These are phyloP conservation scores for Oedothorax gibbosus DNA, from an alignment of 1,140 invertebrate species.

Conservation along the genomic window DNA sequence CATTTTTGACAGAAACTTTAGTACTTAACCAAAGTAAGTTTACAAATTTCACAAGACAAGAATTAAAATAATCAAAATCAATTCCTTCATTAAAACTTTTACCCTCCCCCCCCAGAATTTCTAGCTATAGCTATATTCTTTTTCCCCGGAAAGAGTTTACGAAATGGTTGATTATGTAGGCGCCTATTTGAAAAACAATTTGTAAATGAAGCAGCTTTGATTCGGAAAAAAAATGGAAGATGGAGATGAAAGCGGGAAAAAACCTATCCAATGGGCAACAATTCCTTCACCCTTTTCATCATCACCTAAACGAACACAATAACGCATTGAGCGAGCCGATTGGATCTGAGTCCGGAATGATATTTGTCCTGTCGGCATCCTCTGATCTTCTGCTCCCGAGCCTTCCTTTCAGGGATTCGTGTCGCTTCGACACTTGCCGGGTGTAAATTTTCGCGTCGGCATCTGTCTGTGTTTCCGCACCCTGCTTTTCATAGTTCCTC, in stretches of 20 bases:
- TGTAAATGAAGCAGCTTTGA: constrained; percentile 12
- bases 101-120: no score
- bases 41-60: no score
- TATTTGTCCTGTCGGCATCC: constrained; percentile 51
- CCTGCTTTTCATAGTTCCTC: constrained; percentile 48
- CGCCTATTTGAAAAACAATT: constrained; percentile 43
- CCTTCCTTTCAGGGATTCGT: constrained; percentile 20
- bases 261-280: constrained; percentile 22
- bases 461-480: constrained; percentile 37
- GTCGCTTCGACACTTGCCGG: constrained; percentile 50
- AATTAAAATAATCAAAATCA: no score
- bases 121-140: no score
- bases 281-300: constrained; percentile 55
- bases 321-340: constrained; percentile 46
- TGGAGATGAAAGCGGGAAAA: constrained; percentile 1
- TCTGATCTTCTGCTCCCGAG: constrained; percentile 45
- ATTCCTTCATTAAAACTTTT: no score
- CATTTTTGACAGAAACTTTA: no score
- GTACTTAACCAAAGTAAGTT: no score
- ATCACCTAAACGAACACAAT: constrained; percentile 56
- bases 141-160: neutral
- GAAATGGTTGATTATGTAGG: constrained; percentile 15
- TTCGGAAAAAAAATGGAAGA: neutral
- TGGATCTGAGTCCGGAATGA: constrained; percentile 50
- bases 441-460: constrained; percentile 54